Percentiles rank a stretch among this genome's conserved stretches.
These are phyloP conservation scores for Osmerus mordax DNA, from an alignment of 2,113 vertebrate species.

Conservation along the genomic window DNA sequence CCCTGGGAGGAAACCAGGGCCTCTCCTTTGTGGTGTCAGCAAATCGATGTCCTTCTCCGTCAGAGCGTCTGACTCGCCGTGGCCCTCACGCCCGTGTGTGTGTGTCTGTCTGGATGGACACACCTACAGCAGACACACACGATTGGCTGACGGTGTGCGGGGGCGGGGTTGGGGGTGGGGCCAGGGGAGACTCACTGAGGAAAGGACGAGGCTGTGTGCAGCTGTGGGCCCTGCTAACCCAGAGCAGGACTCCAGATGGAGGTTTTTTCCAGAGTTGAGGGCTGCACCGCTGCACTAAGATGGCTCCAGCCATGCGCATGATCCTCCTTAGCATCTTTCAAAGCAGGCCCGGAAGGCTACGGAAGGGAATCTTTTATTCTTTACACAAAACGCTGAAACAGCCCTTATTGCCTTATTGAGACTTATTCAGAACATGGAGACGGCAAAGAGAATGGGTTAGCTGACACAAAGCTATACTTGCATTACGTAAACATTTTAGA, in stretches of 20 bases:
- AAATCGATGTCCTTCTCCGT: constrained; percentile 46
- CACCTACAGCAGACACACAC: constrained; percentile 50
- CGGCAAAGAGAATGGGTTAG: no score
- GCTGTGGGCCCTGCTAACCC: constrained; percentile 1
- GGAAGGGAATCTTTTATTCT: no score
- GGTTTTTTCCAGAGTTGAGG: no score
- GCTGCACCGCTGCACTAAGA: neutral
- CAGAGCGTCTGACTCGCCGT: constrained; percentile 48
- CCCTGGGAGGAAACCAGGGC: no score
- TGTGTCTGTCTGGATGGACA: constrained; percentile 42
- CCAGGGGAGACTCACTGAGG: neutral
- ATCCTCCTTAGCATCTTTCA: no score
- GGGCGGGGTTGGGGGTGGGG: constrained; percentile 12
- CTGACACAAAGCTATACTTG: no score
- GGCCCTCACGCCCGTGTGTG: constrained; percentile 43
- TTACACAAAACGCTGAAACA: no score
- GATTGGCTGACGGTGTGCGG: constrained; percentile 54
- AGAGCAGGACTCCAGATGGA: constrained; percentile 9
- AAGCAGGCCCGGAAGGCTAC: no score
- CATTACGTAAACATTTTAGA: no score
- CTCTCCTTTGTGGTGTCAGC: constrained; percentile 13
- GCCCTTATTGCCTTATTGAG: no score
- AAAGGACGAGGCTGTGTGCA: constrained; percentile 8
- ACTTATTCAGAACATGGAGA: no score
- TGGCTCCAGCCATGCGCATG: neutral